A percentile compares a stretch with the other conserved stretches of the same genome.
Evolutionary conservation across 1,140 invertebrate genomes (phyloP).

Genomic region (Anoplophora glabripennis): DNA sequence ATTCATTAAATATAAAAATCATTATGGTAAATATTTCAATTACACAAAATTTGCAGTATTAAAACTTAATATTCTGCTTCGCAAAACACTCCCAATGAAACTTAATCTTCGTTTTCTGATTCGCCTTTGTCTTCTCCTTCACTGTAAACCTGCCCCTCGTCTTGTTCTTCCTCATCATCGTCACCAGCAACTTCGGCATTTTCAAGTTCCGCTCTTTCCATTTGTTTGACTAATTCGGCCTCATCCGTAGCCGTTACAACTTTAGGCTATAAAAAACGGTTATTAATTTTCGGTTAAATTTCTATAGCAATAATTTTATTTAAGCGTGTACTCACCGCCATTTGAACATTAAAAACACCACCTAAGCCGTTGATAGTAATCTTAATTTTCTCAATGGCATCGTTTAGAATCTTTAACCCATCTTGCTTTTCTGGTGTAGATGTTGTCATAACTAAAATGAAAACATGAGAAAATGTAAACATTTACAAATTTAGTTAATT

Average conservation of each 20-base stretch:
- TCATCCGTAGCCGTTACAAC: slow-evolving; percentile 98
- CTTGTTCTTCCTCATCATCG: slow-evolving; percentile 80
- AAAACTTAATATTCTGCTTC: too few species aligned
- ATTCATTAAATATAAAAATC: too few species aligned
- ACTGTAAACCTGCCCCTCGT: slow-evolving; percentile 52
- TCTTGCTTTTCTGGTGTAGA: slow-evolving; percentile 95
- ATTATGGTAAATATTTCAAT: too few species aligned
- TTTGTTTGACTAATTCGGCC: slow-evolving; percentile 86
- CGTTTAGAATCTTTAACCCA: slow-evolving; percentile 83
- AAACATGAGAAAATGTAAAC: slow-evolving; percentile 11
- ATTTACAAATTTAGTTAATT: slow-evolving; percentile 30
- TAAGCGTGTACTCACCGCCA: slow-evolving; percentile 71
- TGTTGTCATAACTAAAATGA: slow-evolving; percentile 88
- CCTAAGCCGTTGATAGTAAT: slow-evolving; percentile 78
- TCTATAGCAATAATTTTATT: not conserved
- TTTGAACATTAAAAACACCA: slow-evolving; percentile 92
- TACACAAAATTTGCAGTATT: too few species aligned
- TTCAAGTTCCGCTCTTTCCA: slow-evolving; percentile 90
- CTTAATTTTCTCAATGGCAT: slow-evolving; percentile 86
- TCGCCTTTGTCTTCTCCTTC: slow-evolving; percentile 50
- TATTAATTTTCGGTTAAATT: not conserved
- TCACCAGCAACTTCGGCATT: slow-evolving; percentile 92
- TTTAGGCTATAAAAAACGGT: slow-evolving; percentile 71
- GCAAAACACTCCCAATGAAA: too few species aligned
- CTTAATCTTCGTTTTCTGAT: slow-evolving; percentile 22